Base-by-base conservation (phyloP, 2,797 vertebrate species). In the Vespertilio murinus region DNA sequence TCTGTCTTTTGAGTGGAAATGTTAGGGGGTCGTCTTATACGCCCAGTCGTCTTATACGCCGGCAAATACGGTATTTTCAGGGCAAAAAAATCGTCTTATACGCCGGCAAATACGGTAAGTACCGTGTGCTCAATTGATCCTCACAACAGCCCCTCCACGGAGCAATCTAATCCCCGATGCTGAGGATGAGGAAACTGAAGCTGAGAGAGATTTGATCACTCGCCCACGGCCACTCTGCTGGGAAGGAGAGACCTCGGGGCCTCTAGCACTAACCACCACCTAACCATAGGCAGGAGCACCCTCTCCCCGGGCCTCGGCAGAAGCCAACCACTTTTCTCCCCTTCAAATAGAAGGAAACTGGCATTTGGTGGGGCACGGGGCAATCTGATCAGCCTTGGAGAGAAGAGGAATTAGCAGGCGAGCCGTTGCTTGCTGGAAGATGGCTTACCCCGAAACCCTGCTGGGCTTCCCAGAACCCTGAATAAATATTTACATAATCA, bases 401-500 rank as follows among this genome's bases (percentile, higher is more conserved):
- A 88, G 73, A 88, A 93, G 35, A 33, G 54, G 87, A 96, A 78
- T 90, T 85, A 88, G 61, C 45, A 88, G 75, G 59, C 30, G 5
- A 96, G 93, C 87, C 71, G 67, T 95, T 94, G 91, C 90, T 94
- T 95, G 93, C 83, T 93, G 56, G 49, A 64, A 80, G 88, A 78
- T 59, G 42, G 90, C 64, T 96, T 91, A 80, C 78, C 64, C 82
- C 77, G 52, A 93, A 94, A 82, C 73, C 52, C 38, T 61, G n/a
- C 73, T 82, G 75, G 70, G 82, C 88, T 95, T 95, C 64, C 88
- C 85, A 90, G 95, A 96, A 95, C 79, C 20, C 30, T 52, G 67
- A 81, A 52, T 77, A 83, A 94, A 95, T 93, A 97, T 94, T 96
- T 96, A 93, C 81, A 92, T 94, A 92, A 96, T 95, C 49, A 33